These are phyloP conservation scores for Cephus pulcher DNA, from an alignment of 2,888 invertebrate genomes.

Conservation along the genomic window DNA sequence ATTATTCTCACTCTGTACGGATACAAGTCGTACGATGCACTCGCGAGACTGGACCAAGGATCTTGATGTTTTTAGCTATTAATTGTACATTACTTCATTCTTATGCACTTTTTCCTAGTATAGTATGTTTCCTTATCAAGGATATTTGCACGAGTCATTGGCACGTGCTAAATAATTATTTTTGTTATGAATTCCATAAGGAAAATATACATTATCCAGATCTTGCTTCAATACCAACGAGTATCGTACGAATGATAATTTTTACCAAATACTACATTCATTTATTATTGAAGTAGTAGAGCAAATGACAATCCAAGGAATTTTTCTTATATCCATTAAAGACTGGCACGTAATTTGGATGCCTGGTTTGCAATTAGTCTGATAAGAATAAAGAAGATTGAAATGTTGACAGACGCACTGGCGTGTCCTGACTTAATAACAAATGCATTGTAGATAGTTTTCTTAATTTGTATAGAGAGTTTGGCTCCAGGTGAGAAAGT, in stretches of 20 bases:
- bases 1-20: not conserved
- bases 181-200: not conserved
- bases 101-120: not conserved
- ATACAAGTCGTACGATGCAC: not conserved
- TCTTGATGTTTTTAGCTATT: not conserved
- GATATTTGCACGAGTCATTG: not conserved
- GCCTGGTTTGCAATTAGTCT: not conserved
- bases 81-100: not conserved
- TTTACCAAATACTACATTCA: not conserved
- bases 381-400: not conserved
- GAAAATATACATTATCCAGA: not conserved
- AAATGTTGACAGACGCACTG: not conserved
- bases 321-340: not conserved
- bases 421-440: not conserved
- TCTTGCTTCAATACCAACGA: not conserved
- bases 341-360: not conserved
- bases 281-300: not conserved
- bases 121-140: not conserved
- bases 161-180: not conserved
- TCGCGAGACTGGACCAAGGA: not conserved
- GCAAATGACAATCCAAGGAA: not conserved
- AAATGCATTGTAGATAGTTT: not conserved
- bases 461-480: not conserved
- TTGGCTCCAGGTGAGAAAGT: not conserved
- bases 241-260: not conserved